Percentiles rank a stretch among this genome's conserved stretches.
Conservation (phyloP, 2,797 vertebrate genomes). For the Oreochromis grahami region DNA sequence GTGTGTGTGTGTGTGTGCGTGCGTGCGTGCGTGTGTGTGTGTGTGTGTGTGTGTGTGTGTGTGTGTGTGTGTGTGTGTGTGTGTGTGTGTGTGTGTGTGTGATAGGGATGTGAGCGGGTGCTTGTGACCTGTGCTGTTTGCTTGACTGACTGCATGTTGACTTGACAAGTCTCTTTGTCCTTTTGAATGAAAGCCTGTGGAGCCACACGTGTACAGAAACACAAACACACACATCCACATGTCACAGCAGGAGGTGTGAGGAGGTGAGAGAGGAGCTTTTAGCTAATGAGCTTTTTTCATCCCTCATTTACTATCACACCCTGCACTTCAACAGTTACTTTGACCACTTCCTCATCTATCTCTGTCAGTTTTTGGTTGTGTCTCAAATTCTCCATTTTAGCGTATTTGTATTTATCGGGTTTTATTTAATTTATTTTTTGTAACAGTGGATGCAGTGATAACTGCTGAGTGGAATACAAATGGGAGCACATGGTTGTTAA, state of each 20-base stretch:
- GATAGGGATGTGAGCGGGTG: not conserved
- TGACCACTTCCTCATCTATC: not conserved
- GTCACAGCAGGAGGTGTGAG: slow-evolving; percentile 39
- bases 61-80: not conserved
- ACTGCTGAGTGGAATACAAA: not conserved
- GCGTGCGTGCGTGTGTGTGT: not conserved
- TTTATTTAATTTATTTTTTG: not conserved
- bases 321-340: not conserved
- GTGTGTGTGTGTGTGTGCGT: not conserved
- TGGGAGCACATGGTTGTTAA: not conserved
- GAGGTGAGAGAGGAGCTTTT: slow-evolving; percentile 37
- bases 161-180: slow-evolving; percentile 54
- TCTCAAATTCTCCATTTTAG: not conserved
- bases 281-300: slow-evolving; percentile 45
- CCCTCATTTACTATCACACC: slow-evolving; percentile 3
- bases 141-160: slow-evolving; percentile 47
- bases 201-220: not conserved
- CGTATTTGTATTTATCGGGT: not conserved
- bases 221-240: not conserved
- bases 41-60: not conserved
- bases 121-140: slow-evolving; percentile 22
- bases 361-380: not conserved
- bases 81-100: not conserved
- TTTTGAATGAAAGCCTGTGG: slow-evolving; percentile 36
- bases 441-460: not conserved